These are phyloP conservation scores for Gallinago undulata DNA, from an alignment of 2,113 vertebrate genomes.

Conservation along the genomic window DNA sequence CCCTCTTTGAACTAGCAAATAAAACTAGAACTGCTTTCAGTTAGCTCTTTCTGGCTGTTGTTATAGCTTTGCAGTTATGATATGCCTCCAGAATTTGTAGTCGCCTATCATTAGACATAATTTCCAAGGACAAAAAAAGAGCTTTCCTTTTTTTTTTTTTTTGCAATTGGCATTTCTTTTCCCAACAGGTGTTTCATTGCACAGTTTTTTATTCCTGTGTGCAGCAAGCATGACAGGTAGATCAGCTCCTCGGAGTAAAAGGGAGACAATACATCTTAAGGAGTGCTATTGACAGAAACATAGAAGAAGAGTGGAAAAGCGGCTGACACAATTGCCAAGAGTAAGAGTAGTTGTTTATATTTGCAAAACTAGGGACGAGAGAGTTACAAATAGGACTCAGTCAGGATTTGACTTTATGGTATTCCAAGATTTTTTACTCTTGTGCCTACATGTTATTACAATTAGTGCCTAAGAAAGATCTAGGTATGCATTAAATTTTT, in stretches of 20 bases:
- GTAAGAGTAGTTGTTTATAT: background rate
- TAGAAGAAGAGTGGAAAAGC: background rate
- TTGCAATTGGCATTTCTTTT: background rate
- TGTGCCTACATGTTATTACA: background rate
- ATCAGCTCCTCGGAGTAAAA: background rate
- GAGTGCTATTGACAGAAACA: background rate
- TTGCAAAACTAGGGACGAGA: background rate
- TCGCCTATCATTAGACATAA: background rate
- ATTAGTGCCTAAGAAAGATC: background rate
- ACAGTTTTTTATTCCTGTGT: background rate
- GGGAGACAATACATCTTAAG: background rate
- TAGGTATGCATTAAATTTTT: background rate
- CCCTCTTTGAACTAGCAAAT: background rate
- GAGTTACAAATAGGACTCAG: background rate
- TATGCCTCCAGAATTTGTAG: background rate
- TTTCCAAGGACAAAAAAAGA: background rate
- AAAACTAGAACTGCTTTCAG: background rate
- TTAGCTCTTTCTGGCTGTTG: background rate
- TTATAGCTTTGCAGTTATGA: background rate
- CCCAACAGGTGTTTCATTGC: background rate
- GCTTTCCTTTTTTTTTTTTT: accelerated
- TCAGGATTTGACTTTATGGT: background rate
- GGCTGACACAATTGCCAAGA: background rate
- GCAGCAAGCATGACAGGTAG: background rate
- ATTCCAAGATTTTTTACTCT: background rate